Base-by-base conservation (phyloP, 2,113 vertebrate species). In the cattle (Bos taurus) region DNA sequence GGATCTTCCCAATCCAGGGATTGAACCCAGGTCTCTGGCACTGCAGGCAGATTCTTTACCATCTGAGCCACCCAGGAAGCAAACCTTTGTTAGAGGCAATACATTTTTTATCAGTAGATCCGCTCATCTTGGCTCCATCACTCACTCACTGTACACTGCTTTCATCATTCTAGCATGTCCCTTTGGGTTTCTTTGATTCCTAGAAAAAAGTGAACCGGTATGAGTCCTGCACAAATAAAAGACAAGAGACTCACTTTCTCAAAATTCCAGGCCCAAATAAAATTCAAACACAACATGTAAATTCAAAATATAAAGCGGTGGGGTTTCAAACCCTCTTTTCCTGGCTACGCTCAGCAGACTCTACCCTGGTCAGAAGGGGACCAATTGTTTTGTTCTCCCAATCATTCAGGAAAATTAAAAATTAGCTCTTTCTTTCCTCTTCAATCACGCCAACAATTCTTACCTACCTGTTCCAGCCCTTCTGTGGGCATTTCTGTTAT, bases 261-360 rank as follows among this genome's bases (percentile, higher is more conserved):
- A 84, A 84, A 92, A 95, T 21, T 9, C 56, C 6, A 25, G 50
- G 62, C 17, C 56, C 54, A 82, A 54, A 59, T 74, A 64, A 89
- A 93, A 92, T 17, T 78, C 56, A 96, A 97, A 57, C 30, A 80
- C 40, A 89, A 23, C 2, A 59, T 33, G 8, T 28, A 60, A 88
- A 60, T 60, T 50, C 14, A 40, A 91, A 85, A 50, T 23, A 15
- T 25, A 40, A 88, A 86, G n/a, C 13, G 64, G 9, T 4, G 15
- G 67, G 15, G 25, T 16, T 17, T 28, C 40, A 86, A 86, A 43
- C 9, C 28, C 23, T 54, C 33, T 19, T 83, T 46, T 81, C n/a
- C 81, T 40, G 56, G 57, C 46, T 48, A 88, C 2, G 4, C 23
- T 23, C 71, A 48, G 6, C 56, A 71, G 23, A 13, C 33, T 3